Percentiles rank a stretch among this genome's conserved stretches.
Conservation (phyloP, 2,888 invertebrate species). For the Halictus quadricinctus region DNA sequence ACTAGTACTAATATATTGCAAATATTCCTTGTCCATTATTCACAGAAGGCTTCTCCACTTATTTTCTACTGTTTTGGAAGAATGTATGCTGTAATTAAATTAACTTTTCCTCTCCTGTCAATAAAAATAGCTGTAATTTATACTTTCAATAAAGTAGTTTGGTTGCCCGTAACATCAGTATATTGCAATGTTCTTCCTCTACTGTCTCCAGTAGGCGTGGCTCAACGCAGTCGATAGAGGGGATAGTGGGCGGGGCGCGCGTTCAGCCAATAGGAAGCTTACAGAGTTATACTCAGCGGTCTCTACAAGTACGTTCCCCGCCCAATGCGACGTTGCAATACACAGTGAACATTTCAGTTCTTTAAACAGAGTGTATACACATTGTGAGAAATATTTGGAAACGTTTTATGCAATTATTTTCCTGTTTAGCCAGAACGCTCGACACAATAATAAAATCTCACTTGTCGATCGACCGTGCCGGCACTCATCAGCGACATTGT, state of each 20-base stretch:
- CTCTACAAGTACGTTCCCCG: background rate
- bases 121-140: background rate
- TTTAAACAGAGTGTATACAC: background rate
- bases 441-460: background rate
- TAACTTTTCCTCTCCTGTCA: background rate
- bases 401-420: background rate
- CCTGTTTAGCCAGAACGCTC: background rate
- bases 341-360: background rate
- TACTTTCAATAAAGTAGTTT: background rate
- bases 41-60: background rate
- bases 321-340: background rate
- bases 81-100: background rate
- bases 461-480: background rate
- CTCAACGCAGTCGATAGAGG: background rate
- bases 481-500: background rate
- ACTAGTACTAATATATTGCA: too few relatives aligned
- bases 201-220: background rate
- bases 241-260: background rate
- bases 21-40: background rate
- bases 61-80: background rate
- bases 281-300: background rate
- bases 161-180: background rate
- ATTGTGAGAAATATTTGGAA: background rate
- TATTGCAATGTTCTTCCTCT: background rate
- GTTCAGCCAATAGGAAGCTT: background rate